Base-by-base conservation (phyloP, 2,113 vertebrate species). In the Eleginops maclovinus region DNA sequence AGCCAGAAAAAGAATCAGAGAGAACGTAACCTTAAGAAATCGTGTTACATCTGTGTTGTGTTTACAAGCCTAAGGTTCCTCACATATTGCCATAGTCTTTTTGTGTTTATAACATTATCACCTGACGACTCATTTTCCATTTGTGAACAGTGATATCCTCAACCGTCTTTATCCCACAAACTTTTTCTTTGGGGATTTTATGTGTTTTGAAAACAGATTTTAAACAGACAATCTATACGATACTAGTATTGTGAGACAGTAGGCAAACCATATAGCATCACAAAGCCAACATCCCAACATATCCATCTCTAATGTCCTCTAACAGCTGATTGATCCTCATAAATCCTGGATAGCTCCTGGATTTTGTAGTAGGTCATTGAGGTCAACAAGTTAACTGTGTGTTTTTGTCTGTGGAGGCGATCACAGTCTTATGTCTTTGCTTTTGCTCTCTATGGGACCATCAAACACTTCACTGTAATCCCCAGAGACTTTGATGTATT, bases 391-490 rank as follows among this genome's bases (percentile, higher is more conserved):
- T 80, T 65, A 63, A 43, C n/a, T 61, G 50, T 40, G 14, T 36
- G 40, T 71, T 59, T 67, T 24, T 66, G 43, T 58, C 49, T 55
- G 22, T 43, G 11, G 28, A 73, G 59, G 58, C n/a, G 53, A 76
- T 75, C 61, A 59, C 26, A 61, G 77, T 73, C 54, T 68, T 43
- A 55, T 81, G 77, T 68, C 59, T 85, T 78, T 75, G 49, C 73
- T 56, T 28, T 71, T 65, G 31, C 24, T 86, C 76, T 75, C 72
- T 66, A 21, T 64, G 72, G 74, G 51, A 81, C 81, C 83, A 67
- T 73, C 63, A 88, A 74, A 84, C 72, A 81, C 77, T 81, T 83
- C 53, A 82, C 76, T 55, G 40, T 80, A 60, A 83, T 85, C 87
- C 85, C 81, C 1, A 58, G 60, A 78, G 84, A 85, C 81, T 24